These are phyloP conservation scores for Drosophila ogumai DNA, from an alignment of 1,140 invertebrate genomes.

Conservation along the genomic window DNA sequence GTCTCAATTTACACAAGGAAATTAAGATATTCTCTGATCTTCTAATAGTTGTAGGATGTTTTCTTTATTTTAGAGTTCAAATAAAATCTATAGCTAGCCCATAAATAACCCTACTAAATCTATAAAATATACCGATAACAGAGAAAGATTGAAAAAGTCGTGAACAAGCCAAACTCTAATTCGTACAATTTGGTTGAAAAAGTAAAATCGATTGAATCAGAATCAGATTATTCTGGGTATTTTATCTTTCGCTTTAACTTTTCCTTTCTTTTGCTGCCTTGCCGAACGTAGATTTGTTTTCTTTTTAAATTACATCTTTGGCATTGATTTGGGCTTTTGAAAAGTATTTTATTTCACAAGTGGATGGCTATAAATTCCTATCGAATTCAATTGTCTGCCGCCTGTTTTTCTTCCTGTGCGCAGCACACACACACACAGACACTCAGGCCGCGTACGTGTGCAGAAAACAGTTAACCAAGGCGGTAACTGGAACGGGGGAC, in stretches of 20 bases:
- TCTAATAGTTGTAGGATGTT: neutral
- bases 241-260: conserved; percentile 5
- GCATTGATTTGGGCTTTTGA: conserved; percentile 35
- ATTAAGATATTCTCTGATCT: neutral
- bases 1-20: neutral
- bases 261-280: neutral
- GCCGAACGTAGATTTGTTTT: conserved; percentile 19
- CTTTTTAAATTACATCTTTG: conserved; percentile 32
- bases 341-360: conserved; percentile 38
- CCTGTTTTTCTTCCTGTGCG: conserved; percentile 34
- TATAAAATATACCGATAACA: neutral
- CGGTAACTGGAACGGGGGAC: conserved; percentile 1
- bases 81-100: neutral
- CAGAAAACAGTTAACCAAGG: conserved; percentile 70
- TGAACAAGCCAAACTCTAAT: conserved; percentile 13
- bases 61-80: neutral
- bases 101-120: conserved; percentile 3
- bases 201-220: conserved; percentile 6
- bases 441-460: conserved; percentile 37
- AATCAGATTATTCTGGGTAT: conserved; percentile 11
- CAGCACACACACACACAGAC: conserved; percentile 6
- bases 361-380: conserved; percentile 27
- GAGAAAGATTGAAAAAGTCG: conserved; percentile 1
- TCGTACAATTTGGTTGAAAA: conserved; percentile 9
- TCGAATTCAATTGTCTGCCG: conserved; percentile 42